phyloP scores from a whole-genome alignment of 92 coral and sea anemone species.

The Heliopora coerulea region DNA sequence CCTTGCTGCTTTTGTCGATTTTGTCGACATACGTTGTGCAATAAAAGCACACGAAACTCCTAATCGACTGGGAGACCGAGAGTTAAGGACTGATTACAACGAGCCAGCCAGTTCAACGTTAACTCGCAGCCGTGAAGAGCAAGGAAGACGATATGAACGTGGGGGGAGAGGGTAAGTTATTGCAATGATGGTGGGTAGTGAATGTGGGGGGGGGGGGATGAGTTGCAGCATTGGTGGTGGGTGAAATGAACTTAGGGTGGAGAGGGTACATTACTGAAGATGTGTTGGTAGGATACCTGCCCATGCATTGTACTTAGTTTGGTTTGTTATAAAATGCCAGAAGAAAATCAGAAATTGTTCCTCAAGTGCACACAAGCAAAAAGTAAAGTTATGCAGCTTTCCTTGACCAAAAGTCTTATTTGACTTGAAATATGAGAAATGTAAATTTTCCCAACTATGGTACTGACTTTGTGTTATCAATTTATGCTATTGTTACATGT shows the following conservation, averaged over 20 bases:
- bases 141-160: constrained; percentile 87
- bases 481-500: too few species aligned
- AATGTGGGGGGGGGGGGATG: not conserved
- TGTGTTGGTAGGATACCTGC: too few species aligned
- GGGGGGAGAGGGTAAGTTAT: constrained; percentile 93
- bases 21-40: constrained; percentile 98
- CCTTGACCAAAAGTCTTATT: too few species aligned
- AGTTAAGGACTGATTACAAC: constrained; percentile 93
- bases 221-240: too few species aligned
- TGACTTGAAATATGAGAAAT: too few species aligned
- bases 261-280: too few species aligned
- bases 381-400: too few species aligned
- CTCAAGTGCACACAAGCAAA: too few species aligned
- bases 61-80: constrained; percentile 93
- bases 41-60: constrained; percentile 97
- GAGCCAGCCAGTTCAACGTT: constrained; percentile 84
- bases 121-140: constrained; percentile 65
- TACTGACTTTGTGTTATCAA: too few species aligned
- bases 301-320: not conserved
- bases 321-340: not conserved
- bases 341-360: too few species aligned
- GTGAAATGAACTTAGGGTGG: not conserved
- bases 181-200: not conserved
- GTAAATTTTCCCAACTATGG: too few species aligned
- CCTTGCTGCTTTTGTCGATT: constrained; percentile 96